A percentile compares a stretch with the other conserved stretches of the same genome.
phyloP scores from a whole-genome alignment of 1,140 invertebrate species.

The Rhysida immarginata region DNA sequence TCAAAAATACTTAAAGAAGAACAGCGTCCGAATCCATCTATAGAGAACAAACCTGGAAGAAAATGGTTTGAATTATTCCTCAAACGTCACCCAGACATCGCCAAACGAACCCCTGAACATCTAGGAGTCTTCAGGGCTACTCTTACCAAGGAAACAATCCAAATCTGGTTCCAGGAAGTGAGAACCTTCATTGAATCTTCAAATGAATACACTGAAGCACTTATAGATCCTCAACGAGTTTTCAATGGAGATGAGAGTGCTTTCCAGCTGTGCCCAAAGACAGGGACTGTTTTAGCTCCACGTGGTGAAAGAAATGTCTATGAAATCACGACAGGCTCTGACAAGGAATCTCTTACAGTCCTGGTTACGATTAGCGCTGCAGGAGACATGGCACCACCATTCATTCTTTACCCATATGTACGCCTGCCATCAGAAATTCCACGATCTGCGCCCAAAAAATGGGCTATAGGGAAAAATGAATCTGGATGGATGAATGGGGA shows the following conservation, averaged over 20 bases:
- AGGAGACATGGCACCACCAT: constrained; percentile 19
- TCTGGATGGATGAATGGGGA: background rate
- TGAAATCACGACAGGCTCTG: background rate
- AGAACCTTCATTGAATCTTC: background rate
- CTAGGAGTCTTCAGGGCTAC: background rate
- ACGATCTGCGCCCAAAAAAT: background rate
- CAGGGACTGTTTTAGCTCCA: background rate
- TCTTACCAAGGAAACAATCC: background rate
- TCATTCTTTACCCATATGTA: constrained; percentile 28
- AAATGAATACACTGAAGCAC: background rate
- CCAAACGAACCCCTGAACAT: background rate
- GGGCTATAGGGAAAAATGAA: background rate
- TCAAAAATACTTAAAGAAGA: background rate
- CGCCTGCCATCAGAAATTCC: constrained; percentile 13
- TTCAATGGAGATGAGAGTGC: background rate
- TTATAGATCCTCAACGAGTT: background rate
- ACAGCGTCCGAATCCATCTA: background rate
- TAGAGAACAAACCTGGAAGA: background rate
- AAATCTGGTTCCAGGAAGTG: background rate
- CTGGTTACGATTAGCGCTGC: constrained; percentile 7
- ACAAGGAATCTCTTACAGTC: background rate
- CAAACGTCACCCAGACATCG: background rate
- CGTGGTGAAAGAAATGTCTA: background rate
- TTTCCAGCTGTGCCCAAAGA: background rate
- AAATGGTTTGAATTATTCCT: background rate